These are phyloP conservation scores for Morphnarchus princeps DNA, from an alignment of 2,113 vertebrate species.

Conservation along the genomic window DNA sequence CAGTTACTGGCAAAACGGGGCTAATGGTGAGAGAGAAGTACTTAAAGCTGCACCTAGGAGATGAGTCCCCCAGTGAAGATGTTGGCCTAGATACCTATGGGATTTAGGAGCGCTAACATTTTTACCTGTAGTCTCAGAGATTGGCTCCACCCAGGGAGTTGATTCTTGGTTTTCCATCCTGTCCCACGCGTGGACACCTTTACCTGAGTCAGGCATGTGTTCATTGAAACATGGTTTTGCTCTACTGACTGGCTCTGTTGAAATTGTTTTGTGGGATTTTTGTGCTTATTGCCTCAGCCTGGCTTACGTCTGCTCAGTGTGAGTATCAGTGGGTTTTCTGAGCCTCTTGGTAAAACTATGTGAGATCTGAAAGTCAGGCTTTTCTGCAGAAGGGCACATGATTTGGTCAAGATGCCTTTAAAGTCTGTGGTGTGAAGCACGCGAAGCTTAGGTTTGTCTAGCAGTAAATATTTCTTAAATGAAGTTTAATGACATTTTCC, in stretches of 20 bases:
- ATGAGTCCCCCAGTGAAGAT: not conserved
- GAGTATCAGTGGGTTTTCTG: not conserved
- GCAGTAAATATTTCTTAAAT: not conserved
- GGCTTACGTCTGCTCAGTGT: not conserved
- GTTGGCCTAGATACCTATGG: not conserved
- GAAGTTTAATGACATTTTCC: not conserved
- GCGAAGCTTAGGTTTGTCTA: not conserved
- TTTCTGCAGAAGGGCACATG: not conserved
- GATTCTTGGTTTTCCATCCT: not conserved
- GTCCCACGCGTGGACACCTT: not conserved
- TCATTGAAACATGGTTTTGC: not conserved
- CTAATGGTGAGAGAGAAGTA: not conserved
- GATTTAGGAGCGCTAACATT: not conserved
- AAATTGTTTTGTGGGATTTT: not conserved
- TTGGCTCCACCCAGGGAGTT: not conserved
- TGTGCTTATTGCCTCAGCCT: not conserved
- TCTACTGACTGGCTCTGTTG: not conserved
- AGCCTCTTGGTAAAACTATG: not conserved
- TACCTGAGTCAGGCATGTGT: not conserved
- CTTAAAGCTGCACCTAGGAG: not conserved
- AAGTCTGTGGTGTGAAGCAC: not conserved
- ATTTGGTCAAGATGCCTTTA: not conserved
- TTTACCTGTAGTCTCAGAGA: not conserved
- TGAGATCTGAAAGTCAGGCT: not conserved
- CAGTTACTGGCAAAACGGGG: not conserved